Evolutionary conservation across 2,888 invertebrate species (phyloP).

Genomic region (Balanococcus diminutus): DNA sequence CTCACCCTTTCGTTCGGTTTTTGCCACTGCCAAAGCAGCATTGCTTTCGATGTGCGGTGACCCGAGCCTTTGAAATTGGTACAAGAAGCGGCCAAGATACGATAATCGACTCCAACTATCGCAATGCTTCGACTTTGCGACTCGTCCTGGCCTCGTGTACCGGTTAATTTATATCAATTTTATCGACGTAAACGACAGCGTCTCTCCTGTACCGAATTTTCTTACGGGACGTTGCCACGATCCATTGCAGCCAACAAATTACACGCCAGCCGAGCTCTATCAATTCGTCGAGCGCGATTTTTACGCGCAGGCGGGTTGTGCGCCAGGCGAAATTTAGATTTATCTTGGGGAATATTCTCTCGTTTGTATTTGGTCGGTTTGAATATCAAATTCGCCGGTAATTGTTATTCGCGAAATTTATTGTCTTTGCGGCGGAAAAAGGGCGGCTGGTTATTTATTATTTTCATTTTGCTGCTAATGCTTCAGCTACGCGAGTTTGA

Average conservation of each 20-base stretch:
- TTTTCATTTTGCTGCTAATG: conserved; percentile 30
- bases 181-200: conserved; percentile 1
- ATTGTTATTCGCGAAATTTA: conserved; percentile 51
- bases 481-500: background rate
- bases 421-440: conserved; percentile 44
- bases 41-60: conserved; percentile 13
- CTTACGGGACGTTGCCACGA: background rate
- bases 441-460: conserved; percentile 48
- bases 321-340: conserved; percentile 9
- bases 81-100: background rate
- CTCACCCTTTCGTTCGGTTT: background rate
- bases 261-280: background rate
- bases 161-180: conserved; percentile 1
- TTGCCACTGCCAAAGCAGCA: background rate
- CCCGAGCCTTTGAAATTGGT: conserved; percentile 11
- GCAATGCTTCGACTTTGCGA: background rate
- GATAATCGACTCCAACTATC: background rate
- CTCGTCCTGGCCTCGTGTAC: background rate
- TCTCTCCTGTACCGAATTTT: background rate
- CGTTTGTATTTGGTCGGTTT: conserved; percentile 44
- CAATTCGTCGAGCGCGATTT: conserved; percentile 18
- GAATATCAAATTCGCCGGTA: conserved; percentile 50
- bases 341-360: conserved; percentile 41
- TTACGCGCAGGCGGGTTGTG: background rate
- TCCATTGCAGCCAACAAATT: background rate